phyloP scores from a whole-genome alignment of 2,888 invertebrate genomes.

The Ennomos fuscantarius region DNA sequence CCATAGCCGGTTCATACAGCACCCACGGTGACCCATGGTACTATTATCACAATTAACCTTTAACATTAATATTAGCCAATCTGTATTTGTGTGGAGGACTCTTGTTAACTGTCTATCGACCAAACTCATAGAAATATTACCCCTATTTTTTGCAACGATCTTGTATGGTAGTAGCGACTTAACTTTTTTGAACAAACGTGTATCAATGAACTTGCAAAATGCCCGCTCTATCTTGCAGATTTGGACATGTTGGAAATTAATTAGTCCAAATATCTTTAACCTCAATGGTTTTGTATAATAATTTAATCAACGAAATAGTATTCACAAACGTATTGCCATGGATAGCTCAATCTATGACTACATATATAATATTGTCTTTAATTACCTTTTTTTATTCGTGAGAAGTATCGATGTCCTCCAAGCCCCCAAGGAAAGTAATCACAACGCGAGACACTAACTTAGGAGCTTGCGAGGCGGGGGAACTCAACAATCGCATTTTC shows the following conservation, averaged over 20 bases:
- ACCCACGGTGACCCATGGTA: too few relatives aligned
- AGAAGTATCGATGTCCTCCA: slow-evolving; percentile 53
- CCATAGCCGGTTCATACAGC: too few relatives aligned
- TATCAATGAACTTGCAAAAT: slow-evolving; percentile 26
- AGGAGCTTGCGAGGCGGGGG: slow-evolving; percentile 52
- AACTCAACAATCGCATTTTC: slow-evolving; percentile 68
- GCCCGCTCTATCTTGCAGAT: slow-evolving; percentile 19
- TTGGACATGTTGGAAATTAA: slow-evolving; percentile 24
- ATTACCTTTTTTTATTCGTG: background rate
- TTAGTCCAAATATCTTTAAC: slow-evolving; percentile 23
- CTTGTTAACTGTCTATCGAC: too few relatives aligned
- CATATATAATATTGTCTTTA: background rate
- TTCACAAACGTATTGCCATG: background rate
- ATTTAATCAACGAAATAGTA: slow-evolving; percentile 6
- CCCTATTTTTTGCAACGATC: background rate
- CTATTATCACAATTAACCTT: too few relatives aligned
- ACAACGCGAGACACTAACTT: slow-evolving; percentile 45
- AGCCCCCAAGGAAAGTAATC: slow-evolving; percentile 26
- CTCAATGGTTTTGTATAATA: slow-evolving; percentile 9
- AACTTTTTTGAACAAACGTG: slow-evolving; percentile 11
- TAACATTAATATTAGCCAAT: too few relatives aligned
- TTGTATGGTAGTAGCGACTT: background rate
- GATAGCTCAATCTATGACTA: background rate
- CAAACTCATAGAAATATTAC: too few relatives aligned
- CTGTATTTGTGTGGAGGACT: too few relatives aligned